Evolutionary conservation across 2,888 invertebrate species (phyloP), one percentile per base, ranked within the genome.

Genomic region (Ganaspis brasiliensis): DNA sequence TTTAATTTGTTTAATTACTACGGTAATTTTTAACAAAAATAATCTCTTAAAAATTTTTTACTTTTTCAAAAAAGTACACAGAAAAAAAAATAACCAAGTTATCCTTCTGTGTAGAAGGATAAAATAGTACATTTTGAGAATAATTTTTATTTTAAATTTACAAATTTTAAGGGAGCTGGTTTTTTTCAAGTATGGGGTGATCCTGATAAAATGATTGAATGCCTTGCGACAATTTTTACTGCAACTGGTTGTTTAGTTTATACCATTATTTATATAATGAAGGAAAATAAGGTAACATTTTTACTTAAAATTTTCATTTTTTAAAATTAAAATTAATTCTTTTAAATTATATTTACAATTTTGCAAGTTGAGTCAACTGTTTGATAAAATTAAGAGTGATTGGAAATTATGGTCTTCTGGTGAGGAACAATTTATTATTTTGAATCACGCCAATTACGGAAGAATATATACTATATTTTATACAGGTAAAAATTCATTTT

Each of bases 381-480:
- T 63, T 40, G 5, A 63, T 6, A 19, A 37, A 63, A 63, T 63
- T 14, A 37, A 40, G 21, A 5, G 19, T 40, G 63, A 63, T 40
- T 40, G 63, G 63, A 6, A 40, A 40, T 40, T 37, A 4, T 40
- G 35, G 37, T 12, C 21, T 21, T 40, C 37, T 37, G 14, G 19
- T 14, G 37, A 6, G 3, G 63, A 63, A 37, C 16, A 12, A 21
- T 5, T 37, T 6, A 63, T 63, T 63, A 10, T 63, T 37, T 63
- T 37, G 5, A 9, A 2, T 21, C 40, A 63, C 14, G 63, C 63
- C 5, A 37, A 37, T 12, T 12, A 40, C 19, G 63, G 37, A 21
- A 63, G 37, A 14, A 63, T 19, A 19, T 63, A 63, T 14, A 63
- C 63, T 19, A 63, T 63, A 19, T 37, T 63, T 40, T 63, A 63